Conservation (phyloP, 2,888 invertebrate species). For the Plebejus melissa region DNA sequence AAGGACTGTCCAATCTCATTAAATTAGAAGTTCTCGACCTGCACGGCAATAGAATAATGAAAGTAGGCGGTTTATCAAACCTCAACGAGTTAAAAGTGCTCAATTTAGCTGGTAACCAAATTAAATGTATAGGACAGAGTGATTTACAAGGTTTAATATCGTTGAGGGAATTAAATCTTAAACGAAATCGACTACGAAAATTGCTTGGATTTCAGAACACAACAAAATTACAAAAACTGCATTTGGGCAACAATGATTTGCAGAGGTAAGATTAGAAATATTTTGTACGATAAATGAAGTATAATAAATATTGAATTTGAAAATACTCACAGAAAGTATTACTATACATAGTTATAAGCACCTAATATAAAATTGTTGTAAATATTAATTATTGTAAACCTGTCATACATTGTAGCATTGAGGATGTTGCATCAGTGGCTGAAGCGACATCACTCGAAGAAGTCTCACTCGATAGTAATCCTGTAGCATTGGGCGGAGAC, state of each 20-base stretch:
- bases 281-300: background rate
- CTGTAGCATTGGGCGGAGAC: slow-evolving; percentile 88
- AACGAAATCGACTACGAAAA: slow-evolving; percentile 90
- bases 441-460: slow-evolving; percentile 88
- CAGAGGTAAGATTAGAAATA: slow-evolving; percentile 64
- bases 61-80: slow-evolving; percentile 83
- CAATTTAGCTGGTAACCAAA: slow-evolving; percentile 95
- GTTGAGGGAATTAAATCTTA: slow-evolving; percentile 91
- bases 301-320: background rate
- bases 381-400: background rate
- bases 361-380: background rate
- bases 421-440: slow-evolving; percentile 90
- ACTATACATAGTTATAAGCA: background rate
- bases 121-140: slow-evolving; percentile 85
- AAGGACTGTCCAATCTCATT: slow-evolving; percentile 83
- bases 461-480: slow-evolving; percentile 92
- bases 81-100: slow-evolving; percentile 91
- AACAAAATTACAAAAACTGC: slow-evolving; percentile 86
- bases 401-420: slow-evolving; percentile 79
- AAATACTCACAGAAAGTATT: background rate
- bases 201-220: slow-evolving; percentile 89
- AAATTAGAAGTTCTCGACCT: slow-evolving; percentile 95
- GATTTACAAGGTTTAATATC: slow-evolving; percentile 89
- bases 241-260: slow-evolving; percentile 89
- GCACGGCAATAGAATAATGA: slow-evolving; percentile 93